A percentile compares a stretch with the other conserved stretches of the same genome.
Evolutionary conservation across 2,888 invertebrate species (phyloP).

Genomic region (Pammene fasciana): DNA sequence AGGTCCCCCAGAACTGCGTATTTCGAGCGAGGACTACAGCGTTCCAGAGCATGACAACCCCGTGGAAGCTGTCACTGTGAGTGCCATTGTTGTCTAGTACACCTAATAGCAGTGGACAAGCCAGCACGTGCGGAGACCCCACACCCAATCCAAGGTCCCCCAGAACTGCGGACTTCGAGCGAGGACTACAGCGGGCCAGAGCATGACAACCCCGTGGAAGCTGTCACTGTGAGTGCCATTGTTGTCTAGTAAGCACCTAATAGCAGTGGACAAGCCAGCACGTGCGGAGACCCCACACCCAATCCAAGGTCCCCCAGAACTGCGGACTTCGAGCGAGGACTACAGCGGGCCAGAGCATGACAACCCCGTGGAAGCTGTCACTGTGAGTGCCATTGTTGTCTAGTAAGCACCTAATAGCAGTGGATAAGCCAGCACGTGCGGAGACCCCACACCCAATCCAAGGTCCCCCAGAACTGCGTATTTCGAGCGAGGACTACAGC

Average conservation of each 20-base stretch:
- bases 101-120: not conserved
- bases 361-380: too few relatives aligned
- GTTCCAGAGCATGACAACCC: slow-evolving; percentile 73
- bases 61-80: slow-evolving; percentile 71
- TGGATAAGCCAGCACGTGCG: too few relatives aligned
- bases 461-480: slow-evolving; percentile 3
- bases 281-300: too few relatives aligned
- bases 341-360: not conserved
- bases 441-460: too few relatives aligned
- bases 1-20: slow-evolving; percentile 3
- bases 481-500: not conserved
- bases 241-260: too few relatives aligned
- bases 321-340: not conserved
- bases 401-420: too few relatives aligned
- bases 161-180: not conserved
- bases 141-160: too few relatives aligned
- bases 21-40: not conserved
- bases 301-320: not conserved
- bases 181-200: slow-evolving; percentile 55
- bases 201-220: slow-evolving; percentile 70
- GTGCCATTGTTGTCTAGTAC: not conserved
- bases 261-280: too few relatives aligned
- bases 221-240: slow-evolving; percentile 66
- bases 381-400: not conserved
- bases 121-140: too few relatives aligned